Conservation (phyloP, 2,113 vertebrate species). For the Paradisaea rubra region DNA sequence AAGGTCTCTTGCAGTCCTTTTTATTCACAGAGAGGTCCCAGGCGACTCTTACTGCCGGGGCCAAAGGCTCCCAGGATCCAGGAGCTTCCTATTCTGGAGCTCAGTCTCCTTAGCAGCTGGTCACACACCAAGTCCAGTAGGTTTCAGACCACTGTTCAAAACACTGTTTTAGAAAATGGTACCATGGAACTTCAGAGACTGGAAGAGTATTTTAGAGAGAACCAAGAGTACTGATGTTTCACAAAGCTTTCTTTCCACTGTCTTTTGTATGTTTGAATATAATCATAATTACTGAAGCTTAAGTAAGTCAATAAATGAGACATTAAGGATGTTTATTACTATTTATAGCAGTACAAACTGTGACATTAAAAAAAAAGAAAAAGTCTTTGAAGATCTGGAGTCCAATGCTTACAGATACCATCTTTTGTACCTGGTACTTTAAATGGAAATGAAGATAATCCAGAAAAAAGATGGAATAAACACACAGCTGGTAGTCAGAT, state of each 20-base stretch:
- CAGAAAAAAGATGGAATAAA: neutral
- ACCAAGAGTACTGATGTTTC: neutral
- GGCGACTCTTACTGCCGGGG: neutral
- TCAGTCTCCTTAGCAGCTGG: neutral
- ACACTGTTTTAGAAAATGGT: neutral
- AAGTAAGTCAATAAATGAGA: neutral
- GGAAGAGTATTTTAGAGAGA: neutral
- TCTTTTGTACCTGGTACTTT: neutral
- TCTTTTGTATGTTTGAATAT: neutral
- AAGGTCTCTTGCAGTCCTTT: neutral
- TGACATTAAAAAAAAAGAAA: neutral
- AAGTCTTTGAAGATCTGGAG: neutral
- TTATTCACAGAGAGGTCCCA: neutral
- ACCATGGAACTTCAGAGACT: neutral
- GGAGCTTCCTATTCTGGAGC: neutral
- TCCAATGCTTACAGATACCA: neutral
- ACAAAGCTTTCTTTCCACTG: neutral
- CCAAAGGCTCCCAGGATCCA: neutral
- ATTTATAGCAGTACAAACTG: neutral
- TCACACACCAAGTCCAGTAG: neutral
- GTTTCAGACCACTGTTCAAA: neutral
- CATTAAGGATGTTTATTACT: neutral
- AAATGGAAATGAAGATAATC: neutral
- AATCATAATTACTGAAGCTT: neutral
- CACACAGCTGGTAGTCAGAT: neutral